Base-by-base conservation (phyloP, 2,888 invertebrate species). In the Drosophila acutilabella region DNA sequence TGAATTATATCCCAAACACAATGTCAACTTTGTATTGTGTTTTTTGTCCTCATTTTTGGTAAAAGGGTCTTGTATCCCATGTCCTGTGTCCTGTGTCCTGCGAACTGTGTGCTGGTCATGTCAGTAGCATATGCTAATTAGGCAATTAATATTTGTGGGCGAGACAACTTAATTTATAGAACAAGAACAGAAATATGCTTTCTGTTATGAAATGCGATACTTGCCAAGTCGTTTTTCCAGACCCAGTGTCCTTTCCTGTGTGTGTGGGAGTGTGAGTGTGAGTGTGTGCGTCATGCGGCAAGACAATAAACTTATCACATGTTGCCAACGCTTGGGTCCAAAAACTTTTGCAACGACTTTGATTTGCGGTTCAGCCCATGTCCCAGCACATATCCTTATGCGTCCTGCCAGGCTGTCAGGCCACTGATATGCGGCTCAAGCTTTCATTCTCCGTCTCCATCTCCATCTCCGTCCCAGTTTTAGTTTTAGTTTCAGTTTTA, bases 101-200 rank as follows among this genome's bases (percentile, higher is more conserved):
- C 53, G 64, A 67, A 30, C 50, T 59, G 47, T 53, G 62, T 60
- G 50, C 44, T 66, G 74, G 77, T 76, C 78, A 89, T 90, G 90
- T 89, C 90, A 89, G 84, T 85, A 83, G 88, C 92, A 91, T 92
- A 92, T 92, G 92, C 92, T 92, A 92, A 92, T 92, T 92, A 92
- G 90, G 92, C 92, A 92, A 92, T 92, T 92, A 92, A 91, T 90
- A 90, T 90, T 84, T 92, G 92, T 87, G 91, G 91, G 91, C 91
- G 88, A 90, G 88, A 89, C 90, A 85, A 86, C 86, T 90, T 89
- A 86, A 89, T 89, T 88, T 89, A 84, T 81, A 78, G 81, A 84
- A 73, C 69, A 77, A 86, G 78, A 81, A 87, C 71, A 67, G 30
- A 56, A 76, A 88, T 77, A 86, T 57, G 57, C 26, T 87, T 81